Conservation (phyloP, 2,888 invertebrate species). For the Octodonta nipae region DNA sequence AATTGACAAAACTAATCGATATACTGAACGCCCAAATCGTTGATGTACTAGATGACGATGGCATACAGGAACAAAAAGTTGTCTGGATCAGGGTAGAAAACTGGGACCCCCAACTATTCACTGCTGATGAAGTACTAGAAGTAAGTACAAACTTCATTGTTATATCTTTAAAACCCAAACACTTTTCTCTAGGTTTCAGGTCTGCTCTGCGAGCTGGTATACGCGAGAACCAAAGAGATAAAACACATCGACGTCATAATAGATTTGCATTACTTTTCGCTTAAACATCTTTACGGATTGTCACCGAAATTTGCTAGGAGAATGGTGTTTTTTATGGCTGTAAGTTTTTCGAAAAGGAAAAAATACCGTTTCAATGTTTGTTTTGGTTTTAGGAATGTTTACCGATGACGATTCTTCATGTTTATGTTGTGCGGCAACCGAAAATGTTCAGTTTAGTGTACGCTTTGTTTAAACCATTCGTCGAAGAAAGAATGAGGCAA, state of each 20-base stretch:
- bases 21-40: conserved; percentile 11
- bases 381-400: conserved; percentile 21
- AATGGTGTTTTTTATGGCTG: conserved; percentile 15
- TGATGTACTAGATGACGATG: conserved; percentile 11
- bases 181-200: conserved; percentile 12
- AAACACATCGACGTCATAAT: conserved; percentile 12
- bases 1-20: conserved; percentile 7
- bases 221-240: conserved; percentile 9
- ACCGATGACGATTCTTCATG: conserved; percentile 18
- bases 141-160: conserved; percentile 7
- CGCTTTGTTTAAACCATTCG: conserved; percentile 24
- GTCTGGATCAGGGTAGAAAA: conserved; percentile 14
- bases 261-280: conserved; percentile 12
- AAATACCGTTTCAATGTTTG: conserved; percentile 1
- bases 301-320: conserved; percentile 15
- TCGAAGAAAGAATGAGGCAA: conserved; percentile 22
- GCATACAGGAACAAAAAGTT: conserved; percentile 10
- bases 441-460: conserved; percentile 19
- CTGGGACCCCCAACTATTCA: conserved; percentile 12
- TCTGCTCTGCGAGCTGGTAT: conserved; percentile 12
- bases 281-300: conserved; percentile 14
- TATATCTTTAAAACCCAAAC: neutral
- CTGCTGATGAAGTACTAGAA: conserved; percentile 15
- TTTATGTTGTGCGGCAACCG: conserved; percentile 23
- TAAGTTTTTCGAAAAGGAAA: conserved; percentile 6